Percentiles rank a stretch among this genome's conserved stretches.
phyloP scores from a whole-genome alignment of 2,113 vertebrate genomes.

The Calidris pugnax region DNA sequence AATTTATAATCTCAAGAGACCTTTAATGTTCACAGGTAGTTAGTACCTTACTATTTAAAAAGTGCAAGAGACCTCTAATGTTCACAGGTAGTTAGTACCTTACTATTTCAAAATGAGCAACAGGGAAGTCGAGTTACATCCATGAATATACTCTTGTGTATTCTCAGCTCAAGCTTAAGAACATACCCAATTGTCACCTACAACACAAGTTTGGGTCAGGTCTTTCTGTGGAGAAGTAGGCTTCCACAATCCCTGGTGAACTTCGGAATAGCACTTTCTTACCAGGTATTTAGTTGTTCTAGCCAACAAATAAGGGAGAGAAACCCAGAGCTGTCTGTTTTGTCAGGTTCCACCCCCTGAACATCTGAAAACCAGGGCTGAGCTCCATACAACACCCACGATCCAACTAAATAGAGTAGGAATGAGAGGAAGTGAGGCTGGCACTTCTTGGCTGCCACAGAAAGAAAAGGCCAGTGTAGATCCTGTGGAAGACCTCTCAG shows the following conservation, averaged over 20 bases:
- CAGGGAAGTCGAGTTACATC: background rate
- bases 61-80: background rate
- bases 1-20: constrained; percentile 9
- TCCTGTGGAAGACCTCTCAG: rapidly evolving
- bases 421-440: background rate
- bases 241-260: background rate
- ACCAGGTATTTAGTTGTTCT: background rate
- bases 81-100: background rate
- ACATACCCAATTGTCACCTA: rapidly evolving
- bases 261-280: background rate
- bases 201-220: background rate
- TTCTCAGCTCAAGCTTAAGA: background rate
- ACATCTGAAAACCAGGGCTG: background rate
- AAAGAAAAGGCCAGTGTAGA: background rate
- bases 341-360: background rate
- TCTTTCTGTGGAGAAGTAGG: background rate
- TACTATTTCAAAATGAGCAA: background rate
- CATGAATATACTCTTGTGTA: background rate
- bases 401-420: background rate
- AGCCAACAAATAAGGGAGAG: background rate
- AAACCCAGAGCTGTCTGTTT: background rate
- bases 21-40: background rate
- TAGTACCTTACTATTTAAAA: too few species aligned
- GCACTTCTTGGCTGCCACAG: background rate
- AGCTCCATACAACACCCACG: rapidly evolving